Evolutionary conservation across 2,888 invertebrate species (phyloP).

Genomic region (Vesta saturnalis): DNA sequence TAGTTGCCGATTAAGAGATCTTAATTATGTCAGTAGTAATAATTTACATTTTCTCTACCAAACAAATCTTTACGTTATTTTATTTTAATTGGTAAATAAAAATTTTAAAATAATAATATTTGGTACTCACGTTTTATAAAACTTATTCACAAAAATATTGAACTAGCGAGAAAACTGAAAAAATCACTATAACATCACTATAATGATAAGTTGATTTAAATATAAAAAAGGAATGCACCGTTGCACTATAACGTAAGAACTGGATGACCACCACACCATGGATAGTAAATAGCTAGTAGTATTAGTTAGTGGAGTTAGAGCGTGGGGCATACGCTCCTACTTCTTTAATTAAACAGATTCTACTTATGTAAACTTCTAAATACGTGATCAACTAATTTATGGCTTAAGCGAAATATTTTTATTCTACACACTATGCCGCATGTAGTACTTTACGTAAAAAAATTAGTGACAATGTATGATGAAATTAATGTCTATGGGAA

Average conservation of each 20-base stretch:
- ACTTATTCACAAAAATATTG: too few relatives aligned
- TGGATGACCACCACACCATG: constrained; percentile 35
- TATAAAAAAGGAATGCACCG: constrained; percentile 31
- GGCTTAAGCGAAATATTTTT: background rate
- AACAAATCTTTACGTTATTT: too few relatives aligned
- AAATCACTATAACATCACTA: constrained; percentile 5
- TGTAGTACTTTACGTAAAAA: background rate
- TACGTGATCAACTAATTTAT: background rate
- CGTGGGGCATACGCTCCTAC: constrained; percentile 37
- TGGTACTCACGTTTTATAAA: too few relatives aligned
- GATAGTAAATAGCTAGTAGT: constrained; percentile 24
- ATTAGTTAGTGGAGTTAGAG: constrained; percentile 21
- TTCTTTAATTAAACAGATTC: constrained; percentile 9
- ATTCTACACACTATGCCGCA: background rate
- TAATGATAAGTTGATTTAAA: background rate
- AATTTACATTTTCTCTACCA: too few relatives aligned
- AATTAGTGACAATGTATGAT: background rate
- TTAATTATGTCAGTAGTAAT: too few relatives aligned
- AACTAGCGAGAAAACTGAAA: background rate
- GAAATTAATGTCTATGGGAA: background rate
- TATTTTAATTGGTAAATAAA: too few relatives aligned
- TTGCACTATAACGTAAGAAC: constrained; percentile 39
- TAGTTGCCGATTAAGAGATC: too few relatives aligned
- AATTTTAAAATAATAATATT: too few relatives aligned
- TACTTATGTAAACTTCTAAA: too few relatives aligned